Evolutionary conservation across 2,888 invertebrate species (phyloP).

Genomic region (Drosophila subsilvestris): DNA sequence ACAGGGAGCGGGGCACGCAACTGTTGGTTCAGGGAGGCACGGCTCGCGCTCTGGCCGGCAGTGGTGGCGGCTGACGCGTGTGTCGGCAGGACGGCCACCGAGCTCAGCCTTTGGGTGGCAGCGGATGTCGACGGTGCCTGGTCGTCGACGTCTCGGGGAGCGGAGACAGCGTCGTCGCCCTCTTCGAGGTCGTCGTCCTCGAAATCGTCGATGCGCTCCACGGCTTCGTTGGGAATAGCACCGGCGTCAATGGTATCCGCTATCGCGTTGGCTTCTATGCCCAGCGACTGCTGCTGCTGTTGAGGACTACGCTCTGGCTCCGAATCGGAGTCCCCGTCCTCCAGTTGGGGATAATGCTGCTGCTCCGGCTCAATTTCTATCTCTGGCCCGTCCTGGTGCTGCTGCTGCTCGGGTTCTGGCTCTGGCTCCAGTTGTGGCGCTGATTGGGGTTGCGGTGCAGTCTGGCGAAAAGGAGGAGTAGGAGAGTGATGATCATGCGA

Average conservation of each 20-base stretch:
- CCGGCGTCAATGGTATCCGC: constrained; percentile 72
- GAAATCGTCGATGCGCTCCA: constrained; percentile 75
- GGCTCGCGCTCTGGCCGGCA: constrained; percentile 34
- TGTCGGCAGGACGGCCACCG: constrained; percentile 67
- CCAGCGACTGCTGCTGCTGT: constrained; percentile 29
- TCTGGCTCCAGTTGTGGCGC: neutral
- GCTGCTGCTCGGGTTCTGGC: constrained; percentile 10
- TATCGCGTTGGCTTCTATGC: constrained; percentile 58
- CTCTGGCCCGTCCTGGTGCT: constrained; percentile 20
- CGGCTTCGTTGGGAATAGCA: constrained; percentile 67
- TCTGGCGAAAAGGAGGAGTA: constrained; percentile 76
- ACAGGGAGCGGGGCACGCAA: constrained; percentile 55
- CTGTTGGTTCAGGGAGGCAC: constrained; percentile 60
- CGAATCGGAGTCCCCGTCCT: constrained; percentile 33
- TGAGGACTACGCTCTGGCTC: constrained; percentile 13
- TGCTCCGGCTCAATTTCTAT: constrained; percentile 1
- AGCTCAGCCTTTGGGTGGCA: constrained; percentile 54
- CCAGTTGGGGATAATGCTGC: constrained; percentile 21
- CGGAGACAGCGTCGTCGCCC: constrained; percentile 46
- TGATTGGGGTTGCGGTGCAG: constrained; percentile 45
- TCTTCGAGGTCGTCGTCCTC: constrained; percentile 59
- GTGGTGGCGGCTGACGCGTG: constrained; percentile 39
- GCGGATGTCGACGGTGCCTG: constrained; percentile 8
- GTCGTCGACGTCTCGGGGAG: constrained; percentile 13
- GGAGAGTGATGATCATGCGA: constrained; percentile 69